Conservation (phyloP, 1,140 invertebrate genomes). For the Zaprionus gabonicus region DNA sequence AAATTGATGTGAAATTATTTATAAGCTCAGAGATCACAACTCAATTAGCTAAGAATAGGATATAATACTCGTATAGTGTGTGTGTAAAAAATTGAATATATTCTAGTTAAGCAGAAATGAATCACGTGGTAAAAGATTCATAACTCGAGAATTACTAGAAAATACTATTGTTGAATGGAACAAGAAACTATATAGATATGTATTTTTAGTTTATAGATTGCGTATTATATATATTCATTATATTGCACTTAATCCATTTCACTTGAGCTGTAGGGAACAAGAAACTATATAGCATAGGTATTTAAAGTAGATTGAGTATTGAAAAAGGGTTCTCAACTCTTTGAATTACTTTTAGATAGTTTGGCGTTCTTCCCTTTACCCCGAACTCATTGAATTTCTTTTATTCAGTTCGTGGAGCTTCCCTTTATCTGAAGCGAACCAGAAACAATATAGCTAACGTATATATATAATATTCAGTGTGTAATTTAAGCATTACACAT, state of each 20-base stretch:
- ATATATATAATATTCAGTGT: no score
- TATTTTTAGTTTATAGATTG: neutral
- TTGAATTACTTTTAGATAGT: no score
- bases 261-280: neutral
- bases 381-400: no score
- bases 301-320: no score
- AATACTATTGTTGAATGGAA: neutral
- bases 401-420: no score
- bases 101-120: neutral
- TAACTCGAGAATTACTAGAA: neutral
- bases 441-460: no score
- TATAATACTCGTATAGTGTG: neutral
- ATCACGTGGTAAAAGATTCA: neutral
- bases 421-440: no score
- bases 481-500: no score
- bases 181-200: neutral
- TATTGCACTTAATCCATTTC: neutral
- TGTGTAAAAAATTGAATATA: neutral
- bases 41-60: slow-evolving; percentile 9
- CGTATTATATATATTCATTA: neutral
- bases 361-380: no score
- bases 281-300: no score
- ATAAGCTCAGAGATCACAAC: slow-evolving; percentile 3
- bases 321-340: no score
- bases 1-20: slow-evolving; percentile 2